Conservation (phyloP, 37 sponge, comb jelly and placozoan genomes). For the Haliclona indistincta region DNA sequence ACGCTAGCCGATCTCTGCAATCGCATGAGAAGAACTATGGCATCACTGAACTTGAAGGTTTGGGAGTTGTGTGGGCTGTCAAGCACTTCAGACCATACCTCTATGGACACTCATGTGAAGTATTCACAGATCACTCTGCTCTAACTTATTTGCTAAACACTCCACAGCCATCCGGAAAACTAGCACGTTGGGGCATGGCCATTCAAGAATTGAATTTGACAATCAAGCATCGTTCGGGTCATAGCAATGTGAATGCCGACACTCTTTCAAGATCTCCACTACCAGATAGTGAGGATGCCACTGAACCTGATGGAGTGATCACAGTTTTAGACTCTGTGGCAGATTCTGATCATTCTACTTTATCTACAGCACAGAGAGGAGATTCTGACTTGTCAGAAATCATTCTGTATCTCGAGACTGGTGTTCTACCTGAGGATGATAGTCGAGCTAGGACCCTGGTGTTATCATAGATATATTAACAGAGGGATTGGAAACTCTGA, state of each 20-base stretch:
- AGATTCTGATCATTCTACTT: neutral
- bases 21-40: conserved; percentile 40
- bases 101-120: conserved; percentile 25
- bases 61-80: conserved; percentile 51
- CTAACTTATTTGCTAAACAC: conserved; percentile 15
- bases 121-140: conserved; percentile 45
- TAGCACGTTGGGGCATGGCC: conserved; percentile 4
- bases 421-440: too few species aligned
- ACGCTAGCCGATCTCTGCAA: conserved; percentile 34
- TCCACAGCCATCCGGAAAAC: conserved; percentile 8
- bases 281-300: too few species aligned
- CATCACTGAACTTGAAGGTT: conserved; percentile 44
- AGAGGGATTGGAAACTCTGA: too few species aligned
- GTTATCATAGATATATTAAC: too few species aligned
- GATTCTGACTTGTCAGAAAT: too few species aligned
- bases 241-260: conserved; percentile 14
- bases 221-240: conserved; percentile 25
- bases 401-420: too few species aligned
- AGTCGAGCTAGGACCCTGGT: too few species aligned
- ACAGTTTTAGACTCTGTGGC: neutral
- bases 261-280: conserved; percentile 19
- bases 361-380: conserved; percentile 14
- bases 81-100: conserved; percentile 44
- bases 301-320: neutral
- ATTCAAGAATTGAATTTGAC: conserved; percentile 20